Conservation (phyloP, 2,888 invertebrate genomes). For the Nomada ferruginata region DNA sequence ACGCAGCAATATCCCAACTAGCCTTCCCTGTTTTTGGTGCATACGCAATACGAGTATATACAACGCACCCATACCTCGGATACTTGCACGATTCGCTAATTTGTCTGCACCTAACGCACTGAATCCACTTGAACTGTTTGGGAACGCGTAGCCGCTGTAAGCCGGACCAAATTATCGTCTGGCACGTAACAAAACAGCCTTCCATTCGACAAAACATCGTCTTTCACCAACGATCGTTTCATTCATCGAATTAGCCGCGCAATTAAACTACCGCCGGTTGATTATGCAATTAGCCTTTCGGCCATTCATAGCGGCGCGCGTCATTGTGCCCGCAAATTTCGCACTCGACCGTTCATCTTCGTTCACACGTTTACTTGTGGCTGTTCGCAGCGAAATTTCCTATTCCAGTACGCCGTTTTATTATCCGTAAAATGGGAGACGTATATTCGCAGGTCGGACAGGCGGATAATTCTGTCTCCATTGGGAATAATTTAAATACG, state of each 20-base stretch:
- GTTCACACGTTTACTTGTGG: not conserved
- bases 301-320: constrained; percentile 19
- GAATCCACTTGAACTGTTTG: constrained; percentile 58
- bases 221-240: constrained; percentile 21
- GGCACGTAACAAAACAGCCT: constrained; percentile 59
- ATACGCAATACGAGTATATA: not conserved
- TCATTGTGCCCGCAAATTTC: constrained; percentile 17
- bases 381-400: not conserved
- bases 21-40: not conserved
- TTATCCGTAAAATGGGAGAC: not conserved
- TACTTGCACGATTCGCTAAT: constrained; percentile 61
- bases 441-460: not conserved
- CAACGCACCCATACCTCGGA: constrained; percentile 32
- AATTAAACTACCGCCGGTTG: constrained; percentile 54
- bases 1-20: constrained; percentile 58
- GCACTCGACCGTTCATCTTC: not conserved
- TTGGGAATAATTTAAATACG: constrained; percentile 18
- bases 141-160: constrained; percentile 50
- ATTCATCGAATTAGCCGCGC: constrained; percentile 53
- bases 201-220: constrained; percentile 50
- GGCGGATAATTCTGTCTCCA: not conserved
- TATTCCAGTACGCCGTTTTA: not conserved
- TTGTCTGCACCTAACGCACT: constrained; percentile 59
- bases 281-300: constrained; percentile 28
- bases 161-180: constrained; percentile 61